Evolutionary conservation across 2,113 vertebrate genomes (phyloP).

Genomic region (Tragulus kanchil): DNA sequence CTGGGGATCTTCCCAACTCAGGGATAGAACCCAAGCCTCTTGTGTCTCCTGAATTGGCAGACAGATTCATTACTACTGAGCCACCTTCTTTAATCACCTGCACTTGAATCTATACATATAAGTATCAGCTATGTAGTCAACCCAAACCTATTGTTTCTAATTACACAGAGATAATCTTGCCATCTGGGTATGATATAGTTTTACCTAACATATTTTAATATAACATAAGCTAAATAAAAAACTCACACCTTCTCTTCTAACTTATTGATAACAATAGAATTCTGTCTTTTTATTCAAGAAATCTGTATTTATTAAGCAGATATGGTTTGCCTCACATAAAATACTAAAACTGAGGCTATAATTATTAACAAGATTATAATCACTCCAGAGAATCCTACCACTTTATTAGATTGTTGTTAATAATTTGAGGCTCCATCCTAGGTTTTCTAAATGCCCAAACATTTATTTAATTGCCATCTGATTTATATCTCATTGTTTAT

Average conservation of each 20-base stretch:
- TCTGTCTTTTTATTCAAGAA: background rate
- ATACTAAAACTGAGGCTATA: background rate
- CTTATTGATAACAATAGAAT: background rate
- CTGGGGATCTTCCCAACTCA: background rate
- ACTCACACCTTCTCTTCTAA: background rate
- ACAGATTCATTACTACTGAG: background rate
- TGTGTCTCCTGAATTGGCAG: background rate
- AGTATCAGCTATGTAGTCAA: background rate
- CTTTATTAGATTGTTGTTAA: background rate
- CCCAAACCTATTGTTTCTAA: background rate
- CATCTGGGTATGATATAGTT: background rate
- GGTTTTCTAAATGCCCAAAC: background rate
- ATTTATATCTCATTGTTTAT: background rate
- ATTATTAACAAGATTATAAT: background rate
- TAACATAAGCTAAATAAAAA: constrained; percentile 30
- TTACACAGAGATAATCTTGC: constrained; percentile 8
- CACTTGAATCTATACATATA: constrained; percentile 4
- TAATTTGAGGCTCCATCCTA: background rate
- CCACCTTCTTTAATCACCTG: background rate
- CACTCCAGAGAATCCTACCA: background rate
- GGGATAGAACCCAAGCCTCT: background rate
- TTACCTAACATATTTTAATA: background rate
- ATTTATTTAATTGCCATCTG: background rate
- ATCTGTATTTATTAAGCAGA: background rate
- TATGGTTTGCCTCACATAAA: background rate